Evolutionary conservation across 2,113 vertebrate genomes (phyloP).

Genomic region (Nannobrachium achirus): DNA sequence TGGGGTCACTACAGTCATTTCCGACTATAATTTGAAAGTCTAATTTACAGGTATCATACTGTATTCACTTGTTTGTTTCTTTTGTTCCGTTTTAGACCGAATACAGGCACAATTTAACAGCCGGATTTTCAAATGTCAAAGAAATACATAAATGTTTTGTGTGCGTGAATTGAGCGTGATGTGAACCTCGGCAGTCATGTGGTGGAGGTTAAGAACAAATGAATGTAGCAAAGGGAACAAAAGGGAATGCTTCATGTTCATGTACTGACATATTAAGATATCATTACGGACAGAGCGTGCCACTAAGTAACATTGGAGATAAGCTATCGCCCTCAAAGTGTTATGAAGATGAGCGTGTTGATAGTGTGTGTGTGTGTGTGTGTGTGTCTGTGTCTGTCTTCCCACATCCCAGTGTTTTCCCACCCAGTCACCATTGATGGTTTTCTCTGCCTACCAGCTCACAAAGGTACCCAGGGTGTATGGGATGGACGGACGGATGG

Average conservation of each 20-base stretch:
- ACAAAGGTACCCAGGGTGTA: constrained; percentile 77
- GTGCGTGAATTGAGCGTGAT: background rate
- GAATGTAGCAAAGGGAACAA: constrained; percentile 60
- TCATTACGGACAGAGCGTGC: constrained; percentile 20
- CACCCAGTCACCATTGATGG: constrained; percentile 81
- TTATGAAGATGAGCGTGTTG: constrained; percentile 44
- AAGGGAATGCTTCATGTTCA: constrained; percentile 49
- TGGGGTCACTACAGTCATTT: constrained; percentile 5
- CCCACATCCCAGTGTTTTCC: constrained; percentile 74
- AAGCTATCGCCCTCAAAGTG: constrained; percentile 30
- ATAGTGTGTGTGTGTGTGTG: constrained; percentile 7
- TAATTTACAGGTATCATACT: constrained; percentile 9
- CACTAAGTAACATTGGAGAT: constrained; percentile 19
- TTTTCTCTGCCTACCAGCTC: constrained; percentile 86
- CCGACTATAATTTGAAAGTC: constrained; percentile 6
- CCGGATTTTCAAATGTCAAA: constrained; percentile 17
- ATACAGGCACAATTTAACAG: background rate
- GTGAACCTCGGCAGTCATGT: background rate
- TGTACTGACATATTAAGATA: background rate
- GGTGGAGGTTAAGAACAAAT: constrained; percentile 20
- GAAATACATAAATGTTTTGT: background rate
- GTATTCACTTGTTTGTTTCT: constrained; percentile 39
- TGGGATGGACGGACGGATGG: constrained; percentile 45
- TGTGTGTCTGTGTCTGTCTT: background rate
- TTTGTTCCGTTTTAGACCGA: constrained; percentile 13